These are phyloP conservation scores for Coturnix japonica DNA, from an alignment of 2,113 vertebrate species.

Conservation along the genomic window DNA sequence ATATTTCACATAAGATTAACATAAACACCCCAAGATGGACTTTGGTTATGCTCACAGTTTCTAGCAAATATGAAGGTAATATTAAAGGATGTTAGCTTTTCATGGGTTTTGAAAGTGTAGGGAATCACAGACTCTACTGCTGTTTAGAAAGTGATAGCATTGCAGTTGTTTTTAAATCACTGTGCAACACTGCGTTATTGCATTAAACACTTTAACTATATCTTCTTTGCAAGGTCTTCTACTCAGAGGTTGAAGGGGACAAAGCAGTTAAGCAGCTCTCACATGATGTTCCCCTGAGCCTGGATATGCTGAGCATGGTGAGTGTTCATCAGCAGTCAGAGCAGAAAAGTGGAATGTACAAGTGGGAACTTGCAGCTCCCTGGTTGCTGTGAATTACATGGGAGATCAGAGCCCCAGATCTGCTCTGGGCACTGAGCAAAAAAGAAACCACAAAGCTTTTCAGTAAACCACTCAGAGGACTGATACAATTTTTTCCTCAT, in stretches of 20 bases:
- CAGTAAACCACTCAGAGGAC: neutral
- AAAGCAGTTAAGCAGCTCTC: constrained; percentile 75
- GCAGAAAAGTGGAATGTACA: neutral
- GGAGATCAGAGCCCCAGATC: neutral
- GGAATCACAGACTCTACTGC: neutral
- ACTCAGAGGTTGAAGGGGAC: constrained; percentile 81
- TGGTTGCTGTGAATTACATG: neutral
- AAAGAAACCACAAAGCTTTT: neutral
- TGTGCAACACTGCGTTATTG: neutral
- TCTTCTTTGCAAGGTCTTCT: constrained; percentile 86
- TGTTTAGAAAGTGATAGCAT: neutral
- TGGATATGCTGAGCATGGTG: constrained; percentile 83
- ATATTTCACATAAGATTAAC: neutral
- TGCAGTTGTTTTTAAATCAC: neutral
- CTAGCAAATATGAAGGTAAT: neutral
- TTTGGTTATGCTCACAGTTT: neutral
- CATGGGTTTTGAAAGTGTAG: neutral
- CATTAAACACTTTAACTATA: neutral
- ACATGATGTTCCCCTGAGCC: constrained; percentile 80
- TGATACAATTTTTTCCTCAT: neutral
- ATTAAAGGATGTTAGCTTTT: neutral
- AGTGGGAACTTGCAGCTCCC: neutral
- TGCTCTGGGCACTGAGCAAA: neutral
- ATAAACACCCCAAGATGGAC: neutral
- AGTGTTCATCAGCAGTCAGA: constrained; percentile 67